A percentile compares a stretch with the other conserved stretches of the same genome.
Evolutionary conservation across 1,140 invertebrate species (phyloP).

Genomic region (Apis laboriosa): DNA sequence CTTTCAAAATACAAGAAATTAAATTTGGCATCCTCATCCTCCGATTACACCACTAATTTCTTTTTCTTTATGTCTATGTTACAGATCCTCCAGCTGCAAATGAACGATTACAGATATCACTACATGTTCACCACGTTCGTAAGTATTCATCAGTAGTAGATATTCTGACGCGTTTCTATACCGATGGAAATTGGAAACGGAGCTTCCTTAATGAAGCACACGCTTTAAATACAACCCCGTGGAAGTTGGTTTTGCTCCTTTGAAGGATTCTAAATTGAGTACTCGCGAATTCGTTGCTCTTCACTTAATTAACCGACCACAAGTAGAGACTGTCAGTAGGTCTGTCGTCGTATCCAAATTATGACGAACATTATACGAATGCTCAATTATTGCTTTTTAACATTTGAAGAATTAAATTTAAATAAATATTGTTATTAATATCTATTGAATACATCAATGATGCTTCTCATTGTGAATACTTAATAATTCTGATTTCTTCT

Average conservation of each 20-base stretch:
- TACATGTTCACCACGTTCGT: constrained; percentile 97
- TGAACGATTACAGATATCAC: constrained; percentile 96
- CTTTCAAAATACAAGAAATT: too few species aligned
- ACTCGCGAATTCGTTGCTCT: constrained; percentile 4
- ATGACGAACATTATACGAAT: neutral
- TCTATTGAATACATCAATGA: too few species aligned
- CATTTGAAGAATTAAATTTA: neutral
- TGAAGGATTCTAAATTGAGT: neutral
- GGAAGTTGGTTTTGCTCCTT: constrained; percentile 36
- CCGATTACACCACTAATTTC: constrained; percentile 46
- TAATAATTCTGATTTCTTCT: too few species aligned
- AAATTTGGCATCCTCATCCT: neutral
- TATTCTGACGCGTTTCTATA: neutral
- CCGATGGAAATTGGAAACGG: constrained; percentile 24
- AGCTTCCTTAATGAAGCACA: neutral
- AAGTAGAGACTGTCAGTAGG: too few species aligned
- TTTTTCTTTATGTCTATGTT: constrained; percentile 74
- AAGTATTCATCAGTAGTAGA: constrained; percentile 81
- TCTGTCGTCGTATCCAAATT: neutral
- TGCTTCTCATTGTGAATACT: too few species aligned
- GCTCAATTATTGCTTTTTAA: neutral
- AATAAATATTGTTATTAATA: too few species aligned
- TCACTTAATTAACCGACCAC: neutral
- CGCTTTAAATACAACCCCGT: neutral
- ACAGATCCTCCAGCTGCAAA: constrained; percentile 94